phyloP scores from a whole-genome alignment of 2,888 invertebrate species.

The Tetrapedia diversipes region DNA sequence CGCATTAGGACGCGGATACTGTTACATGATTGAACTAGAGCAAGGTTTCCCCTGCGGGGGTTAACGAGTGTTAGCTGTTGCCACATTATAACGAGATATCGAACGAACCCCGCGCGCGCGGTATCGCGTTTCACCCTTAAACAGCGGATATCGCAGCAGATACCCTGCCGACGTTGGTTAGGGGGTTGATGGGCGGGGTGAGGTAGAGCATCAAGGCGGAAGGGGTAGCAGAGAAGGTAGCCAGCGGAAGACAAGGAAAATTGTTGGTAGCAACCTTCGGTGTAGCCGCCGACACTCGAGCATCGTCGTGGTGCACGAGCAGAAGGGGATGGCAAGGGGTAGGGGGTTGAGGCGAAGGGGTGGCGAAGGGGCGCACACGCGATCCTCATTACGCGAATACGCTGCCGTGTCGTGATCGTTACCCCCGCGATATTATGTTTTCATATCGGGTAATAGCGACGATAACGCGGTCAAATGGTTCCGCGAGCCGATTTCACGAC shows the following conservation, averaged over 20 bases:
- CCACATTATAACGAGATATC: slow-evolving; percentile 81
- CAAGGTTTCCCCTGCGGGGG: slow-evolving; percentile 60
- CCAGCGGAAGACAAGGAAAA: slow-evolving; percentile 61
- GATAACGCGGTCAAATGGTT: slow-evolving; percentile 47
- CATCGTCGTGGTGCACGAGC: slow-evolving; percentile 40
- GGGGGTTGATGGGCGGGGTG: slow-evolving; percentile 37
- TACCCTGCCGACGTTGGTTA: slow-evolving; percentile 24
- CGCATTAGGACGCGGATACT: slow-evolving; percentile 53
- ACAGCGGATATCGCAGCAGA: slow-evolving; percentile 65
- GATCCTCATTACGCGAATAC: slow-evolving; percentile 79
- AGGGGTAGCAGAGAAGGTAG: slow-evolving; percentile 55
- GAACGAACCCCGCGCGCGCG: slow-evolving; percentile 69
- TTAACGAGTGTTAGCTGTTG: slow-evolving; percentile 78
- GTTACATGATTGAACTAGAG: slow-evolving; percentile 67
- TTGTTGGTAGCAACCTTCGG: slow-evolving; percentile 46
- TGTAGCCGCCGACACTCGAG: slow-evolving; percentile 60
- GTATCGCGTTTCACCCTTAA: slow-evolving; percentile 81
- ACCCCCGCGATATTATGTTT: slow-evolving; percentile 65
- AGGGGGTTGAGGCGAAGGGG: too few relatives aligned
- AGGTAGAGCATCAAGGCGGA: slow-evolving; percentile 52
- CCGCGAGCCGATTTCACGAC: slow-evolving; percentile 26
- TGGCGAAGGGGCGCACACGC: slow-evolving; percentile 74
- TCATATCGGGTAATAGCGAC: slow-evolving; percentile 57
- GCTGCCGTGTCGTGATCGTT: slow-evolving; percentile 69
- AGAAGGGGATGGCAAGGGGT: too few relatives aligned